These are phyloP conservation scores for Chironomus riparius DNA, from an alignment of 2,888 invertebrate species.

Conservation along the genomic window DNA sequence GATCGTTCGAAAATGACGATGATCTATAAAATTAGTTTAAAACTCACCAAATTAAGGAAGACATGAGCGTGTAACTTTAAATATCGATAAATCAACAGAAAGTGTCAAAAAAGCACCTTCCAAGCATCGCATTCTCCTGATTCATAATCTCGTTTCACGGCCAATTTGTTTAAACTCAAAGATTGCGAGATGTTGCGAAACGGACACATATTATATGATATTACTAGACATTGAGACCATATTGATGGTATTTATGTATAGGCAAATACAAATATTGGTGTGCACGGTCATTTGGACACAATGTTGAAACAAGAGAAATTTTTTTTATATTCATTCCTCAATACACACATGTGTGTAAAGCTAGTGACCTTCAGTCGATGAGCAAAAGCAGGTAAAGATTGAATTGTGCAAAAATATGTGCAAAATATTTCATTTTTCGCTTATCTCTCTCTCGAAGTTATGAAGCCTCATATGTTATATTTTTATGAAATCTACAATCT, in stretches of 20 bases:
- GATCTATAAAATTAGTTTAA: too few relatives aligned
- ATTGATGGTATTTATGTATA: neutral
- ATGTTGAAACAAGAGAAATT: neutral
- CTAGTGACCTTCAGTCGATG: neutral
- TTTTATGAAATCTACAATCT: neutral
- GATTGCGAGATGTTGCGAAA: neutral
- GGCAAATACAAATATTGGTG: neutral
- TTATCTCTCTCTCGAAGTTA: neutral
- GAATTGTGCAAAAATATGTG: too few relatives aligned
- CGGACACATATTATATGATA: neutral
- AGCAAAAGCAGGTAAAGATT: too few relatives aligned
- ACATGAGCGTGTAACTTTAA: too few relatives aligned
- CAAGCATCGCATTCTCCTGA: neutral
- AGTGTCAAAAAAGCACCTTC: too few relatives aligned
- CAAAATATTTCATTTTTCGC: too few relatives aligned
- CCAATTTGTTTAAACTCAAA: conserved; percentile 6
- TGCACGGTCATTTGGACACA: neutral
- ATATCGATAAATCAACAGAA: too few relatives aligned
- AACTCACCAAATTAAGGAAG: too few relatives aligned
- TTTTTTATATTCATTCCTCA: neutral
- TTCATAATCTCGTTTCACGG: conserved; percentile 13
- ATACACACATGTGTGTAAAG: neutral
- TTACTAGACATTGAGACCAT: neutral
- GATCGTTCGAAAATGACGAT: too few relatives aligned
- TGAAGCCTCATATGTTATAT: neutral